Conservation (phyloP, 2,888 invertebrate genomes). For the Microplitis deprimator region DNA sequence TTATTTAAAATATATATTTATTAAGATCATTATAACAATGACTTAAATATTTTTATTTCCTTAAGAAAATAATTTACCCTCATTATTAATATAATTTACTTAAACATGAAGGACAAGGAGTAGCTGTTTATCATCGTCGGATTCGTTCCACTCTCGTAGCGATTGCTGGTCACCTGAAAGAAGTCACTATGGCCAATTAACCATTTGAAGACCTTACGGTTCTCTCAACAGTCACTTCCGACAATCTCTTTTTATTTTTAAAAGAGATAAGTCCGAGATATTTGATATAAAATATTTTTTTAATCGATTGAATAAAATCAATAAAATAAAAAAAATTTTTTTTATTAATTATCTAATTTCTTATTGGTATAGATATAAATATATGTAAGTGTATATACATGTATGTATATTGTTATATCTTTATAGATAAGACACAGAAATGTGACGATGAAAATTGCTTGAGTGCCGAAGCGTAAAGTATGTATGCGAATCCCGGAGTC, state of each 20-base stretch:
- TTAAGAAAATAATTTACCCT: slow-evolving; percentile 6
- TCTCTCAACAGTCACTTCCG: slow-evolving; percentile 65
- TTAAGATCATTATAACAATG: not conserved
- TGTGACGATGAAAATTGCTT: not conserved
- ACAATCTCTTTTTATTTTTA: slow-evolving; percentile 46
- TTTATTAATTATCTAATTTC: too few species aligned
- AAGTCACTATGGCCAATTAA: slow-evolving; percentile 69
- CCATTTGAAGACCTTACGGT: slow-evolving; percentile 68
- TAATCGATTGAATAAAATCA: too few species aligned
- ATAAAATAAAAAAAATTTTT: too few species aligned
- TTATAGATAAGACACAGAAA: not conserved
- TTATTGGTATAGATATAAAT: too few species aligned
- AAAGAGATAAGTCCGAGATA: not conserved
- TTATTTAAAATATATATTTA: not conserved
- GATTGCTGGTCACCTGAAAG: slow-evolving; percentile 65
- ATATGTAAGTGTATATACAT: not conserved
- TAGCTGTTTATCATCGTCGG: slow-evolving; percentile 22
- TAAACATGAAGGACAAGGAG: slow-evolving; percentile 13
- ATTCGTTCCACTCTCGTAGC: slow-evolving; percentile 67
- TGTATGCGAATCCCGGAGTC: slow-evolving; percentile 26
- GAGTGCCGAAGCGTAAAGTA: slow-evolving; percentile 23
- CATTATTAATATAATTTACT: slow-evolving; percentile 5
- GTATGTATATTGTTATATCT: not conserved
- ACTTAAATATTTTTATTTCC: not conserved
- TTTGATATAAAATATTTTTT: too few species aligned